Base-by-base conservation (phyloP, 2,888 invertebrate species). In the Drosophila paramelanica region DNA sequence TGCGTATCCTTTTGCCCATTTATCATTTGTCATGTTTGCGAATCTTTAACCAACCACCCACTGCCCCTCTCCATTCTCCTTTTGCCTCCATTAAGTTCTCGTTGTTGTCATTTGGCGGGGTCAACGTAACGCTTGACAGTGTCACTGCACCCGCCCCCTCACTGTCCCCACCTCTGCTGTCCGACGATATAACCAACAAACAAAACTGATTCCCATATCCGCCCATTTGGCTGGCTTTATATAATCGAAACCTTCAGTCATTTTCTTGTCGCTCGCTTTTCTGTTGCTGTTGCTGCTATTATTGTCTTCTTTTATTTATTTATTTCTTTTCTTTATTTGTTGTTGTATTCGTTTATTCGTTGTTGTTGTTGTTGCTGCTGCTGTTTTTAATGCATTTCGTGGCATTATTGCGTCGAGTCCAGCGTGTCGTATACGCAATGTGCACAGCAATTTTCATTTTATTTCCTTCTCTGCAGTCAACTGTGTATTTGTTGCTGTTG, bases 191-290 rank as follows among this genome's bases (percentile, higher is more conserved):
- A 20, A 33, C 33, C 25, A 58, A 45, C 25, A 58, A 45, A n/a
- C 25, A 47, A 31, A 58, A 53, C 59, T 59, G 67, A 52, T 59
- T 69, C 53, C 27, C 70, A 60, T 53, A 56, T 38, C 70, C 58
- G 42, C 31, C 58, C 67, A 68, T 67, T 68, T 52, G 10, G 47
- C 57, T 50, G 73, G 64, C 55, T 78, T 78, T 84, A 81, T 81
- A 80, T 81, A 85, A 82, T 88, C 81, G 82, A 88, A 82, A 88
- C 69, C 68, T 81, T 81, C 82, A 79, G 86, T 76, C 77, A 85
- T 73, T 84, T 81, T 84, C 85, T 81, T 81, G 75, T 84, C 79
- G 27, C 27, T 27, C 27, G 27, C 27, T 27, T 51, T 51, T 17
- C 51, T 62, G 45, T 46, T 73, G 49, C 41, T 55, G 27, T 36